Percentiles rank a stretch among this genome's conserved stretches.
Evolutionary conservation across 2,888 invertebrate genomes (phyloP).

Genomic region (Macropis europaea): DNA sequence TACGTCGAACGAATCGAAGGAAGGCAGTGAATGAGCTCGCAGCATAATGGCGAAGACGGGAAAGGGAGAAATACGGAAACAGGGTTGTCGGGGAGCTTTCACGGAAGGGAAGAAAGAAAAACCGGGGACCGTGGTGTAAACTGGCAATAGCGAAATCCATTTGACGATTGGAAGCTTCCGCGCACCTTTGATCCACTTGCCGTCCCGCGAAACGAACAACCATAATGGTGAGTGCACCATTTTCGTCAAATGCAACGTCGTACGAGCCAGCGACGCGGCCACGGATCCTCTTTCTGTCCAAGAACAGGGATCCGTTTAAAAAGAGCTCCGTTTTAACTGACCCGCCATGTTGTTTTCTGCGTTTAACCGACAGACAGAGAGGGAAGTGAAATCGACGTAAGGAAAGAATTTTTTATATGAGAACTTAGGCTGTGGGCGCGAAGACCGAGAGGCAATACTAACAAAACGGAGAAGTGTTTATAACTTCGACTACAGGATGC

Average conservation of each 20-base stretch:
- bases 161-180: conserved; percentile 44
- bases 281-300: neutral
- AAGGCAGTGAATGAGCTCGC: too few species aligned
- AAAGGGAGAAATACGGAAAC: too few species aligned
- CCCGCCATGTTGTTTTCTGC: neutral
- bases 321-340: conserved; percentile 11
- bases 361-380: neutral
- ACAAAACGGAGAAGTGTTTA: too few species aligned
- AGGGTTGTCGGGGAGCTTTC: too few species aligned
- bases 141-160: conserved; percentile 39
- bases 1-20: too few species aligned
- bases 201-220: conserved; percentile 42
- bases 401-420: too few species aligned
- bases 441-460: too few species aligned
- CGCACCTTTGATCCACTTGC: conserved; percentile 40
- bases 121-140: neutral
- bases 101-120: neutral
- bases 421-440: too few species aligned
- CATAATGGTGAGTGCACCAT: conserved; percentile 44
- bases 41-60: too few species aligned
- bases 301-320: conserved; percentile 18
- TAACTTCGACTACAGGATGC: too few species aligned
- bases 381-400: neutral
- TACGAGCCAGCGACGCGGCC: conserved; percentile 11
- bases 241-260: conserved; percentile 19